These are phyloP conservation scores for Sterrhoptilus dennistouni DNA, from an alignment of 2,113 vertebrate species.

Conservation along the genomic window DNA sequence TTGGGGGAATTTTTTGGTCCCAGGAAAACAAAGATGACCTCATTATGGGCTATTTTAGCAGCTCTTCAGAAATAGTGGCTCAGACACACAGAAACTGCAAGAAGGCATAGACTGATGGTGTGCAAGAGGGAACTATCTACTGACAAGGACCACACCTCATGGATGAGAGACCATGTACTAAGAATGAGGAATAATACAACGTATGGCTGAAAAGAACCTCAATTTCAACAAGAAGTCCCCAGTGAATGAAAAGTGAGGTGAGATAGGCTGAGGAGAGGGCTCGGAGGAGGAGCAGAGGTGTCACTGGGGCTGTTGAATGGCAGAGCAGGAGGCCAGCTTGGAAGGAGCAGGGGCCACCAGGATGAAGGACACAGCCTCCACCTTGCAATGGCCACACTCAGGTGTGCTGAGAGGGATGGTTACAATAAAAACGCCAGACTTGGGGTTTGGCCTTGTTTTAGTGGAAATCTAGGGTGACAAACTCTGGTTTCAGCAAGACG, in stretches of 20 bases:
- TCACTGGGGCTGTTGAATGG: neutral
- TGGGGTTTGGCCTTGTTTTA: neutral
- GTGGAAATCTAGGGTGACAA: neutral
- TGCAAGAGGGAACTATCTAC: neutral
- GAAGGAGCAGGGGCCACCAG: fast-evolving
- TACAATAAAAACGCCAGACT: neutral
- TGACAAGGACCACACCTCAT: neutral
- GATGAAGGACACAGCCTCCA: fast-evolving
- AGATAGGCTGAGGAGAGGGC: neutral
- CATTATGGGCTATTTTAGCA: conserved; percentile 5
- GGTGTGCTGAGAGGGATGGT: fast-evolving
- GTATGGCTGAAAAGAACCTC: neutral
- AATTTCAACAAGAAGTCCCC: neutral
- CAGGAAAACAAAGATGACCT: conserved; percentile 4
- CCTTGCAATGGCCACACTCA: fast-evolving
- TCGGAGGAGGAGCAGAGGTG: neutral
- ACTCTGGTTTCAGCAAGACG: neutral
- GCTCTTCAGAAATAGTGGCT: conserved; percentile 24
- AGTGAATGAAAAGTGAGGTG: neutral
- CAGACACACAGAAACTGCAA: neutral
- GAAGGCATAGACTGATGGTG: neutral
- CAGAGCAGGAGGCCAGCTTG: neutral
- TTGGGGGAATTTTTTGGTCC: neutral
- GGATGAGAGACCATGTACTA: neutral
- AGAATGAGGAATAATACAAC: neutral